phyloP scores from a whole-genome alignment of 2,113 vertebrate genomes.

The Sinocyclocheilus rhinocerous region DNA sequence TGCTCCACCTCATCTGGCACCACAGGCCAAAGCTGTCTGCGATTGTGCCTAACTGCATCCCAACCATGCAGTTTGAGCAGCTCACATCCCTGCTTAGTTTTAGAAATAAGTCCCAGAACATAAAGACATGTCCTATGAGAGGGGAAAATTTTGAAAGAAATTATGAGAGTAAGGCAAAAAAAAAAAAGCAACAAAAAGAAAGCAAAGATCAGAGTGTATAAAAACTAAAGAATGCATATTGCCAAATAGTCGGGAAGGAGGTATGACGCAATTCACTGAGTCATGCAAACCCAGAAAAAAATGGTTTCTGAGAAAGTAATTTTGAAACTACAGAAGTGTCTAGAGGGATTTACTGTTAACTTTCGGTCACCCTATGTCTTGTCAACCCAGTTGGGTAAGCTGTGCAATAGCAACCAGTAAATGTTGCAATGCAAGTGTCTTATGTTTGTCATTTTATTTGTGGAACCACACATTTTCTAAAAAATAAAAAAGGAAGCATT shows the following conservation, averaged over 20 bases:
- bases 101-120: constrained; percentile 92
- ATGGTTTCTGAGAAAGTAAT: background rate
- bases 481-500: background rate
- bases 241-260: background rate
- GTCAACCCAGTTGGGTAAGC: background rate
- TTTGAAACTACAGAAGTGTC: background rate
- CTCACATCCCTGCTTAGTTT: constrained; percentile 96
- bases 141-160: background rate
- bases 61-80: constrained; percentile 91
- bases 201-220: background rate
- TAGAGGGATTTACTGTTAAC: background rate
- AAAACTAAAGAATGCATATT: background rate
- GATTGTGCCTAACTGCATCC: constrained; percentile 95
- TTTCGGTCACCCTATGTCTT: background rate
- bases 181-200: background rate
- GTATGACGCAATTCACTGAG: background rate
- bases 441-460: background rate
- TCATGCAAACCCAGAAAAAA: background rate
- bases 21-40: constrained; percentile 92
- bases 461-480: background rate
- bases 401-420: no score
- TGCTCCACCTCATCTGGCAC: constrained; percentile 93
- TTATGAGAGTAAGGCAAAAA: background rate
- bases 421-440: background rate
- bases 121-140: constrained; percentile 89